A percentile compares a stretch with the other conserved stretches of the same genome.
Evolutionary conservation across 2,113 vertebrate genomes (phyloP).

Genomic region (Pantherophis guttatus): DNA sequence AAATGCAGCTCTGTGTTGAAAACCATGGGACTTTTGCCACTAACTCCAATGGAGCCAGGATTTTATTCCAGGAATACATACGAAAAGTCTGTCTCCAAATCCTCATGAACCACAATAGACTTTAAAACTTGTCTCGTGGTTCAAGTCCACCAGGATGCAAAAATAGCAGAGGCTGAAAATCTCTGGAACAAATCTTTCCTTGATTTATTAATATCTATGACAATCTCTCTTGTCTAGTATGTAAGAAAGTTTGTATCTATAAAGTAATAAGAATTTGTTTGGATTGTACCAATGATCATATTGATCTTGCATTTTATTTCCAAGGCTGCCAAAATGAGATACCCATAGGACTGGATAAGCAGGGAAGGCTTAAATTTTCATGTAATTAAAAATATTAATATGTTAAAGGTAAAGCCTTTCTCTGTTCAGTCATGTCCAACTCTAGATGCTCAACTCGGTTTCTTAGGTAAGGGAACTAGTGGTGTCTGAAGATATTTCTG

Average conservation of each 20-base stretch:
- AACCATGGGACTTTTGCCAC: neutral
- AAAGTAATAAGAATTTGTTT: neutral
- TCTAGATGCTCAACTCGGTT: neutral
- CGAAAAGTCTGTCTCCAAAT: slow-evolving; percentile 20
- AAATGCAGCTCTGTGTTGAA: neutral
- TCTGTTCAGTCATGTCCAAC: neutral
- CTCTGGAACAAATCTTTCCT: neutral
- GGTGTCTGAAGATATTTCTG: neutral
- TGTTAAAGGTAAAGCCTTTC: neutral
- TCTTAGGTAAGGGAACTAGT: neutral
- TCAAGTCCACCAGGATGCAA: neutral
- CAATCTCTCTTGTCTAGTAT: neutral
- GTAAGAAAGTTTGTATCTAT: neutral
- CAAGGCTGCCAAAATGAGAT: neutral
- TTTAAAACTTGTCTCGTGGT: neutral
- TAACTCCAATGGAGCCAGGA: neutral
- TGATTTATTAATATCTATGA: neutral
- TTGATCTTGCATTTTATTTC: neutral
- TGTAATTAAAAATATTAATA: neutral
- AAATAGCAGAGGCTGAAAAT: neutral
- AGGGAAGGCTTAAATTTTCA: neutral
- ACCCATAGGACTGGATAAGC: neutral
- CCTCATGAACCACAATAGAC: neutral
- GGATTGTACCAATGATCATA: neutral
- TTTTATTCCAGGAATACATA: slow-evolving; percentile 12